Percentiles rank a stretch among this genome's conserved stretches.
These are phyloP conservation scores for Tamandua tetradactyla DNA, from an alignment of 2,797 vertebrate species.

Conservation along the genomic window DNA sequence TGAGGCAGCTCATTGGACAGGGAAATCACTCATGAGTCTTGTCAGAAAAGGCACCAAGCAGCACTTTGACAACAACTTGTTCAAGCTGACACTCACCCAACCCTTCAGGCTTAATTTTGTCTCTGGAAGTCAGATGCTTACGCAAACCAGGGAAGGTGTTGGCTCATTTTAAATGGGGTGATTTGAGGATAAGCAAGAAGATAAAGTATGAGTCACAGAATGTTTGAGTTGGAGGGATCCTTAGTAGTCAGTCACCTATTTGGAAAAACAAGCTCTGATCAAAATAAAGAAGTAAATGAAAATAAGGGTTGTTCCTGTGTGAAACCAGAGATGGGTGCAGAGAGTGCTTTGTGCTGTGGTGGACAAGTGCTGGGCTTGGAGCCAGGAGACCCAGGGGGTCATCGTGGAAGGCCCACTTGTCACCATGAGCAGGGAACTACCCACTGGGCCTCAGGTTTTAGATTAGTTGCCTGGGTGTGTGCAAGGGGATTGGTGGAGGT, in stretches of 20 bases:
- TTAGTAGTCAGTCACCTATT: background rate
- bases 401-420: accelerated
- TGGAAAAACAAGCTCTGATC: background rate
- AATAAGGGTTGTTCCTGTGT: background rate
- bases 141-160: slow-evolving; percentile 47
- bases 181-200: slow-evolving; percentile 33
- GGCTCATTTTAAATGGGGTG: slow-evolving; percentile 36
- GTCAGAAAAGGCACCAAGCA: background rate
- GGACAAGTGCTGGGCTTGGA: background rate
- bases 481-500: too few species aligned
- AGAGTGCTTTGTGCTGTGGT: background rate
- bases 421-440: background rate
- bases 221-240: background rate
- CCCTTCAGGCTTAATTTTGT: slow-evolving; percentile 37
- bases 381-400: accelerated
- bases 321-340: background rate
- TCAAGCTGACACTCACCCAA: background rate
- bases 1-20: accelerated
- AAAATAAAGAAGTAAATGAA: slow-evolving; percentile 56
- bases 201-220: background rate
- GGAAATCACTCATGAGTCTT: background rate
- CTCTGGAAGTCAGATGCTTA: slow-evolving; percentile 34
- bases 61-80: background rate
- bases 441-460: background rate
- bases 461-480: background rate